Base-by-base conservation (phyloP, 1,140 invertebrate genomes). In the Drosophila suzukii region DNA sequence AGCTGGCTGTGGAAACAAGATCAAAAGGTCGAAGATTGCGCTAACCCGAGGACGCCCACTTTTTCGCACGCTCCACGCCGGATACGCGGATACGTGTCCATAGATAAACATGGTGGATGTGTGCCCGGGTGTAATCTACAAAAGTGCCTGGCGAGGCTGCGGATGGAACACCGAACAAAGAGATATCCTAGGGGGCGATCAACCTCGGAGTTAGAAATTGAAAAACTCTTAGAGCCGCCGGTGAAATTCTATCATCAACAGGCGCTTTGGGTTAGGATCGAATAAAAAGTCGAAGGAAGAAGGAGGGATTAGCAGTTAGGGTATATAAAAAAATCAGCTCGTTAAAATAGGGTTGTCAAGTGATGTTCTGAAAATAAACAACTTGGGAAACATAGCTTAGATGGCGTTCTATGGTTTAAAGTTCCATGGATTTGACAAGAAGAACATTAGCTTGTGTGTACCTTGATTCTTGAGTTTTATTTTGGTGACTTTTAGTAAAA, bases 21-120 rank as follows among this genome's bases (percentile, higher is more conserved):
- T 89, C 84, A 89, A 89, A 89, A 89, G 84, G 84, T 89, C 80
- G 81, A 78, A 89, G 84, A 89, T 89, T 89, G 84, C 62, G 85
- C 76, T 71, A 89, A 84, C 84, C 84, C 60, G 62, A 44, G 70
- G 55, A 89, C 84, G 84, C 84, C 84, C 80, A 89, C 84, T 90
- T 89, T 89, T 89, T 89, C 84, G 84, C 84, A 89, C 84, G 84
- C 77, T 88, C 60, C 57, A 44, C 75, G 83, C 77, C 84, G 84
- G 81, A 88, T 75, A 61, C 66, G 61, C 73, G 65, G 53, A 79
- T 76, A 73, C 62, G 53, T 76, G 72, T 76, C 41, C 53, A 47
- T 47, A 82, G 83, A 88, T 88, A 88, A 77, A 57, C 72, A 66
- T 60, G 56, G 47, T 50, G 32, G 50, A 53, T 36, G 51, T 71